A percentile compares a stretch with the other conserved stretches of the same genome.
Evolutionary conservation across 1,140 invertebrate genomes (phyloP).

Genomic region (Hermatobates lingyangjiaoensis): DNA sequence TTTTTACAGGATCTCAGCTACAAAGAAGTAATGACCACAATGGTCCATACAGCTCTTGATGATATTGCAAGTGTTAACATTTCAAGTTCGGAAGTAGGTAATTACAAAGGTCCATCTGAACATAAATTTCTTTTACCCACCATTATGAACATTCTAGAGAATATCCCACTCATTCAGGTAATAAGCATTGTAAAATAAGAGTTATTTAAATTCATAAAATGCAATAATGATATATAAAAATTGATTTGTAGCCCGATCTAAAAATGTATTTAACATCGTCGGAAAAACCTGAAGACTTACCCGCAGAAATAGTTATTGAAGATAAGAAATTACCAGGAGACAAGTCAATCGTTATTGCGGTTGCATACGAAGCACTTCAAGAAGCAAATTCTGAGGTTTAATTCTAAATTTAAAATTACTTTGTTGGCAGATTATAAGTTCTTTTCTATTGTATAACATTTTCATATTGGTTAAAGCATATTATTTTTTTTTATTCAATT

Average conservation of each 20-base stretch:
- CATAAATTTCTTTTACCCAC: no score
- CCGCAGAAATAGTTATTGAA: conserved; percentile 32
- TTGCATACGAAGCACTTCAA: conserved; percentile 24
- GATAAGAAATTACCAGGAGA: conserved; percentile 36
- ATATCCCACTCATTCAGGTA: conserved; percentile 29
- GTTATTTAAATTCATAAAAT: no score
- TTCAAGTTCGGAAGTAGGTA: conserved; percentile 53
- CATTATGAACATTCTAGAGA: no score
- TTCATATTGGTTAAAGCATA: no score
- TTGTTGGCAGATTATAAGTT: no score
- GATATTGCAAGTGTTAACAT: conserved; percentile 47
- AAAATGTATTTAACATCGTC: conserved; percentile 22
- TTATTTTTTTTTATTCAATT: no score
- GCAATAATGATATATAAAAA: no score
- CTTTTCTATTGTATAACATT: no score
- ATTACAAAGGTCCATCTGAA: no score
- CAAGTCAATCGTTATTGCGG: conserved; percentile 32
- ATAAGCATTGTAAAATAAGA: no score
- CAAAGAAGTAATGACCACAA: conserved; percentile 27
- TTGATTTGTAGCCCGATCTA: conserved; percentile 38
- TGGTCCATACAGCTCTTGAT: conserved; percentile 57
- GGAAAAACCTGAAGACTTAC: conserved; percentile 24
- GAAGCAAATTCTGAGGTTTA: no score
- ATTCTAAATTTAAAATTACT: no score
- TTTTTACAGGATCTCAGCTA: conserved; percentile 13